These are phyloP conservation scores for Parazoanthus atlanticus DNA, from an alignment of 92 coral and sea anemone genomes.

Conservation along the genomic window DNA sequence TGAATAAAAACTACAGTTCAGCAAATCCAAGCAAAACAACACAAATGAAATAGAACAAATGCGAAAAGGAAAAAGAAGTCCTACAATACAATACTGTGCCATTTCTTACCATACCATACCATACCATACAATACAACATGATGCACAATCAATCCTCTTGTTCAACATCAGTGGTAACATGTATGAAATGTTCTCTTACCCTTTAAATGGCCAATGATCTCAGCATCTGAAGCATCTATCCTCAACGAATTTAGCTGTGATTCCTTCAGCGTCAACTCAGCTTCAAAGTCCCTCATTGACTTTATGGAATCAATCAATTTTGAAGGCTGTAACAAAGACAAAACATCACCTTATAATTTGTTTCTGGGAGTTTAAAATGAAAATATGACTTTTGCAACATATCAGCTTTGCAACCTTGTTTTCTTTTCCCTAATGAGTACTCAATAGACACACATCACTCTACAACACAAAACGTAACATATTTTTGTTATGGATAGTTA, in stretches of 20 bases:
- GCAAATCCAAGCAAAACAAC: no score
- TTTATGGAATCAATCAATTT: slow-evolving; percentile 81
- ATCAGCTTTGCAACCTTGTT: neutral
- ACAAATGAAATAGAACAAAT: no score
- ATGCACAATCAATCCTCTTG: no score
- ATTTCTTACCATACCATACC: no score
- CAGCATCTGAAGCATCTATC: slow-evolving; percentile 97
- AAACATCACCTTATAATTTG: neutral
- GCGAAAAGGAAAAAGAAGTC: no score
- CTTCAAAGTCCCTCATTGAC: slow-evolving; percentile 86
- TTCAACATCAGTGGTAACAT: no score
- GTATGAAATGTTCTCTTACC: slow-evolving; percentile 53
- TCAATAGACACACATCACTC: neutral
- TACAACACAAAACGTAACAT: no score
- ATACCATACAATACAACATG: no score
- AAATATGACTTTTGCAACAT: neutral
- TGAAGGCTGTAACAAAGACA: slow-evolving; percentile 64
- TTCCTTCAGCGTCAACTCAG: slow-evolving; percentile 83
- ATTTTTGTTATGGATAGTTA: no score
- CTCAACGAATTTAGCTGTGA: slow-evolving; percentile 86
- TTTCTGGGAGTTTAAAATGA: neutral
- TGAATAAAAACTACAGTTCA: no score
- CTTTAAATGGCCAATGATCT: slow-evolving; percentile 87
- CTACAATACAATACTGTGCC: no score
- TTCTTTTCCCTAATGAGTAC: no score